Conservation (phyloP, 2,113 vertebrate genomes). For the Bungarus multicinctus region DNA sequence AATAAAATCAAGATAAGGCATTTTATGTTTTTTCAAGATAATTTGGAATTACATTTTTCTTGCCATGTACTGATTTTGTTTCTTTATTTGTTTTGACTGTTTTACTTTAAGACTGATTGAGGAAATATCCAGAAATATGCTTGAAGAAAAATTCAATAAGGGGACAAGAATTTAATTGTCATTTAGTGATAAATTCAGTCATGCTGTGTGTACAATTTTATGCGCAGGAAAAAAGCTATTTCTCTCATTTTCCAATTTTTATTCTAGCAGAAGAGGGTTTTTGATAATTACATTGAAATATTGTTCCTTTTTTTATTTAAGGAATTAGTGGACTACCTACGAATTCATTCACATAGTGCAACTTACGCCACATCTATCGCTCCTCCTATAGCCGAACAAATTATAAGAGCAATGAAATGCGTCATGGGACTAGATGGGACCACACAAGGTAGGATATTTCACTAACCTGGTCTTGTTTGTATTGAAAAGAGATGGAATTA, state of each 20-base stretch:
- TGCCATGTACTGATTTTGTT: not conserved
- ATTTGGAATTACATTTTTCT: not conserved
- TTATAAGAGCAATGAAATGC: conserved; percentile 84
- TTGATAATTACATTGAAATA: conserved; percentile 44
- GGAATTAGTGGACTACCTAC: conserved; percentile 88
- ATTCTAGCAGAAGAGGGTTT: conserved; percentile 12
- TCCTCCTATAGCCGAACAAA: conserved; percentile 79
- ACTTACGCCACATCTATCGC: conserved; percentile 86
- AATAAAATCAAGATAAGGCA: not conserved
- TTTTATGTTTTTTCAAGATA: not conserved
- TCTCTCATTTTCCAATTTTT: not conserved
- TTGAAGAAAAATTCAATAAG: not conserved
- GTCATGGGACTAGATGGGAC: conserved; percentile 85
- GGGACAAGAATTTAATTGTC: not conserved
- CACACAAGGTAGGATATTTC: conserved; percentile 76
- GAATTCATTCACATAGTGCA: conserved; percentile 83
- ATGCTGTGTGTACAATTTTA: not conserved
- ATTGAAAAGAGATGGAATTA: not conserved
- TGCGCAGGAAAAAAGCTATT: too few relatives aligned
- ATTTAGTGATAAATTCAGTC: not conserved
- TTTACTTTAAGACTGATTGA: not conserved
- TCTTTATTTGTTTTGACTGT: not conserved
- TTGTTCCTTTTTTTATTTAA: conserved; percentile 64
- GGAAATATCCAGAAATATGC: not conserved
- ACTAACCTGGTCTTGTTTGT: not conserved